These are phyloP conservation scores for Pogonomyrmex californicus DNA, from an alignment of 1,140 invertebrate species.

Conservation along the genomic window DNA sequence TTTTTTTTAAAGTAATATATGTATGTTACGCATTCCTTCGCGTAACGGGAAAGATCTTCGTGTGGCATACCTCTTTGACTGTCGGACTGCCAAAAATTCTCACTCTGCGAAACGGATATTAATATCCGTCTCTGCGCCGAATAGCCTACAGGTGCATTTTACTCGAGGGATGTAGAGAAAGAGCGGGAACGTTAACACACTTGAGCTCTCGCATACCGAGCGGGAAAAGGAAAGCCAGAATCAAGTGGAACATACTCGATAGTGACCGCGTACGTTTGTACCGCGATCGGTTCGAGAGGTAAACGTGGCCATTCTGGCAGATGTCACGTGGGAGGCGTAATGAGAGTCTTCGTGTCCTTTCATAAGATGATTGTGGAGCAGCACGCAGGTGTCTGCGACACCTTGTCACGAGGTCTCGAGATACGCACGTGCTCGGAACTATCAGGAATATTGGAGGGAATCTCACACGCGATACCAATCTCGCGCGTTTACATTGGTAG, in stretches of 20 bases:
- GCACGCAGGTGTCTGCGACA: conserved; percentile 4
- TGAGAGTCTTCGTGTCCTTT: conserved; percentile 18
- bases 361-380: conserved; percentile 37
- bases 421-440: conserved; percentile 11
- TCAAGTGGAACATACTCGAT: conserved; percentile 29
- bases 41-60: background rate
- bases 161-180: conserved; percentile 28
- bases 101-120: background rate
- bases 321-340: conserved; percentile 32
- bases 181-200: background rate
- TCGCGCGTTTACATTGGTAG: background rate
- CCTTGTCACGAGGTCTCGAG: conserved; percentile 4
- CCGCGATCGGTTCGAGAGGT: conserved; percentile 65
- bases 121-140: conserved; percentile 12
- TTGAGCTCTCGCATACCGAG: background rate
- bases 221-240: background rate
- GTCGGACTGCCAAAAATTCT: background rate
- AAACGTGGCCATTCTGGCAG: conserved; percentile 49
- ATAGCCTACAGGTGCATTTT: conserved; percentile 31
- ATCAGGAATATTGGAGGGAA: conserved; percentile 24
- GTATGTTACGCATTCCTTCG: background rate
- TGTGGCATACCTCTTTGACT: background rate
- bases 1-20: background rate
- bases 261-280: conserved; percentile 32
- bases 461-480: conserved; percentile 38